Conservation (phyloP, 2,113 vertebrate species). For the Oplegnathus fasciatus region DNA sequence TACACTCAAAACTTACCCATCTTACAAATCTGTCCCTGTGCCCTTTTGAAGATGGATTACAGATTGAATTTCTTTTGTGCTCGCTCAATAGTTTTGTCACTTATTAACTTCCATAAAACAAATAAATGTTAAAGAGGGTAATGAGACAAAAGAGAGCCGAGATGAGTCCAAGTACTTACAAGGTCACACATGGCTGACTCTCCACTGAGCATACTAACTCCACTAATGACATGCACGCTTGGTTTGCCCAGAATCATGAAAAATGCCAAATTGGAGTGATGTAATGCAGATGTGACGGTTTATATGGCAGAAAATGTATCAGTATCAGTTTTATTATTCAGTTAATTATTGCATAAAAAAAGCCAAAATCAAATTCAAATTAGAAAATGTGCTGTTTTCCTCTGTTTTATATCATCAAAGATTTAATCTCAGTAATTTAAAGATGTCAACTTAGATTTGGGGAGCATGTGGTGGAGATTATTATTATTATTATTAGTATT, state of each 20-base stretch:
- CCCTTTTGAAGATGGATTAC: not conserved
- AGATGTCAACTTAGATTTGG: not conserved
- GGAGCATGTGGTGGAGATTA: not conserved
- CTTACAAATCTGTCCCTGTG: not conserved
- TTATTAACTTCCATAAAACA: constrained; percentile 15
- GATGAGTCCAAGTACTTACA: constrained; percentile 28
- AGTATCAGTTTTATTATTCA: too few relatives aligned
- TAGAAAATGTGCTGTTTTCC: not conserved
- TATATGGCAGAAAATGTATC: too few relatives aligned
- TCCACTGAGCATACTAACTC: not conserved
- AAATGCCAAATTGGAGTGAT: not conserved
- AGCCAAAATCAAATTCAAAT: not conserved
- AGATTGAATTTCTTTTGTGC: not conserved
- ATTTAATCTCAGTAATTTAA: not conserved
- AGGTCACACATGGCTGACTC: constrained; percentile 37
- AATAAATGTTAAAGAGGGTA: constrained; percentile 24
- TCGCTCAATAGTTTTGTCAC: constrained; percentile 16
- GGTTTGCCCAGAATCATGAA: not conserved
- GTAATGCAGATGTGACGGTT: not conserved
- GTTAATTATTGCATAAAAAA: not conserved
- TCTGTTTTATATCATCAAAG: not conserved
- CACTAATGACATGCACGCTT: not conserved
- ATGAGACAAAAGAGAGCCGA: constrained; percentile 38
- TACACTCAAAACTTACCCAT: not conserved
- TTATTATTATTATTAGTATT: not conserved